These are phyloP conservation scores for Malurus cyaneus DNA, from an alignment of 2,113 vertebrate genomes.

Conservation along the genomic window DNA sequence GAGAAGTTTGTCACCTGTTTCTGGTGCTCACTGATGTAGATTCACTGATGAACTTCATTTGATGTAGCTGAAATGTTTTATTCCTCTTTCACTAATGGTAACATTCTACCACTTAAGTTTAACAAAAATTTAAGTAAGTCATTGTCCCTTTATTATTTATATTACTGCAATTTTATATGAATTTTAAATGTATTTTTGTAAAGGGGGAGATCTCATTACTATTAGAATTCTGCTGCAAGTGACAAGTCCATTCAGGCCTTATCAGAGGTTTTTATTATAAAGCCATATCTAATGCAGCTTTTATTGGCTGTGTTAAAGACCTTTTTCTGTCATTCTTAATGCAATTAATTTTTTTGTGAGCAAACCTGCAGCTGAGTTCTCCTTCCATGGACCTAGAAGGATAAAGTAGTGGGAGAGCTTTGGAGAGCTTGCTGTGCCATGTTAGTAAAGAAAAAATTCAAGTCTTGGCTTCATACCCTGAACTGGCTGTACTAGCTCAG, in stretches of 20 bases:
- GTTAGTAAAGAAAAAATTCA: background rate
- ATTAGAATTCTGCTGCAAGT: background rate
- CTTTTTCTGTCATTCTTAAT: background rate
- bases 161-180: background rate
- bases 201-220: background rate
- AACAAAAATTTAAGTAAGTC: background rate
- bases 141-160: background rate
- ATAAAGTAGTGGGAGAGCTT: background rate
- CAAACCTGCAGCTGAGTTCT: background rate
- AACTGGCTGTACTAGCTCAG: background rate
- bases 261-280: background rate
- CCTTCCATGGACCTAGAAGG: background rate
- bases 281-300: background rate
- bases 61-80: background rate
- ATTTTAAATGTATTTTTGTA: background rate
- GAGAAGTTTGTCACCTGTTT: background rate
- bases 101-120: background rate
- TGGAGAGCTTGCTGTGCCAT: background rate
- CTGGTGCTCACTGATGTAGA: background rate
- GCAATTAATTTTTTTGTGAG: background rate
- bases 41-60: background rate
- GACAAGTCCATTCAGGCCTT: background rate
- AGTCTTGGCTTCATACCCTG: background rate
- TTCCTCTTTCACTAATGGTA: background rate
- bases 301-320: background rate